Evolutionary conservation across 2,888 invertebrate species (phyloP).

Genomic region (Heliconius sara): DNA sequence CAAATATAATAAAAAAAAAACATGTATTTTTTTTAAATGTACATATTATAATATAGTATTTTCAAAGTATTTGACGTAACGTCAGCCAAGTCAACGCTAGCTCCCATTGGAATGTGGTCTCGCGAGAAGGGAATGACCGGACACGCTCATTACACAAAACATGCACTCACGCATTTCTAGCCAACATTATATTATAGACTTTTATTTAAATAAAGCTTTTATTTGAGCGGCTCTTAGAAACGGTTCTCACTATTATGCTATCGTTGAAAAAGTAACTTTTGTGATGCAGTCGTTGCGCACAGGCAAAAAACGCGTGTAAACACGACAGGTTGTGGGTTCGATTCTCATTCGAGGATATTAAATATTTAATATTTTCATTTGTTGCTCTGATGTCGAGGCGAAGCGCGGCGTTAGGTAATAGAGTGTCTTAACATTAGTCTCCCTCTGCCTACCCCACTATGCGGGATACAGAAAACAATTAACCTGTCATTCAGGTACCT

Average conservation of each 20-base stretch:
- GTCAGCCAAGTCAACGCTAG: slow-evolving; percentile 17
- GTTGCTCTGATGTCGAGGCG: no score
- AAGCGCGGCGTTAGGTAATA: no score
- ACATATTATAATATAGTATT: not conserved
- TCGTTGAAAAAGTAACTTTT: not conserved
- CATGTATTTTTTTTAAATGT: not conserved
- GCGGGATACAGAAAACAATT: no score
- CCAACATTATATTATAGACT: not conserved
- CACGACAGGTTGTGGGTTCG: no score
- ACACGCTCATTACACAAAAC: slow-evolving; percentile 45
- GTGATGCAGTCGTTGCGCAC: no score
- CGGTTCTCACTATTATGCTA: not conserved
- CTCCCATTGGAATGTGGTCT: slow-evolving; percentile 72
- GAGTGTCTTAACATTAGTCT: no score
- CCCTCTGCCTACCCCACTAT: no score
- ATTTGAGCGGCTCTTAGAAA: not conserved
- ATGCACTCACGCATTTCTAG: slow-evolving; percentile 34
- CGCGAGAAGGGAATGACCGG: slow-evolving; percentile 62
- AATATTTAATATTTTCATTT: no score
- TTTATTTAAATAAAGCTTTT: slow-evolving; percentile 10
- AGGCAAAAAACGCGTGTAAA: no score
- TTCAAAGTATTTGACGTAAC: slow-evolving; percentile 19
- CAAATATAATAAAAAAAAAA: not conserved
- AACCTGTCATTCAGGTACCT: no score
- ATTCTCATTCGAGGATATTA: no score